Base-by-base conservation (phyloP, 1,140 invertebrate genomes). In the Scaptomyza montana region DNA sequence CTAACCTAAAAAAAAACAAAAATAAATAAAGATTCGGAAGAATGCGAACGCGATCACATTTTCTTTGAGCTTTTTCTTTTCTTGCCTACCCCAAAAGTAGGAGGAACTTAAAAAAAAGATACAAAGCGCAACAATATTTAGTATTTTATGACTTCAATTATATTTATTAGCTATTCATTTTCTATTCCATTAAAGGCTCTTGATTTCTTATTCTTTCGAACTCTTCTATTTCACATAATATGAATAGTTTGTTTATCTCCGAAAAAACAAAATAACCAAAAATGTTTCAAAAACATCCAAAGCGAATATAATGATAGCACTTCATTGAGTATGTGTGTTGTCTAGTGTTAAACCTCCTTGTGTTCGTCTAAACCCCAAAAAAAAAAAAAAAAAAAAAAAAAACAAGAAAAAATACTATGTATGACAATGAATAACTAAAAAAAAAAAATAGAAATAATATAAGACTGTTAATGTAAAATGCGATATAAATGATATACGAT, bases 261-360 rank as follows among this genome's bases (percentile, higher is more conserved):
- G 60, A 67, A 16, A 16, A 16, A 16, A 16, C 16, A 16, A 16
- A 16, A 16, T 1, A 16, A 76, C 77, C 56, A 62, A 77, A 77
- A 75, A 62, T 74, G 60, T 74, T 63, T 65, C 51, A 46, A 77
- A 78, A 72, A 78, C 69, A 89, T 85, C 82, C 74, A 84, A 84
- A 91, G 75, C 86, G 77, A 90, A 76, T 80, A 79, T 90, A 91
- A 92, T 92, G 89, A 92, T 92, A 91, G 87, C 89, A 91, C 90
- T 89, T 84, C 87, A 91, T 92, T 91, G 91, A 91, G 91, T 90
- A 82, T 95, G 94, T 95, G 94, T 95, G 94, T 94, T 94, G 94
- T 95, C 94, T 95, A 94, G 94, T 94, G 94, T 95, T 93, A 93
- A 93, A 92, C 91, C 84, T 94, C 94, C 93, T 94, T 95, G 94